Evolutionary conservation across 2,113 vertebrate genomes (phyloP), one percentile per base, ranked within the genome.

Genomic region (Crypturellus undulatus): DNA sequence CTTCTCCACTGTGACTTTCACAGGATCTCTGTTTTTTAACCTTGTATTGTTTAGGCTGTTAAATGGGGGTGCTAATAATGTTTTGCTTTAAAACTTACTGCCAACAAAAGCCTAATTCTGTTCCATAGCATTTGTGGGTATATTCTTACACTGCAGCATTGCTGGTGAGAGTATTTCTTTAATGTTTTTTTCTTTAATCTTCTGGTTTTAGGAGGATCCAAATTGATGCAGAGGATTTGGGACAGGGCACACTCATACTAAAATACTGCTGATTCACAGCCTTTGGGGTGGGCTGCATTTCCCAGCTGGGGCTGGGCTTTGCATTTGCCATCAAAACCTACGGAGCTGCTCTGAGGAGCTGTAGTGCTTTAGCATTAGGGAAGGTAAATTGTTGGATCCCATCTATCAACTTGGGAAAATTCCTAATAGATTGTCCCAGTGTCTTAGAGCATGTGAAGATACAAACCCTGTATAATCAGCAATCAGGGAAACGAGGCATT

Each of bases 151-250:
- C 30, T 26, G 34, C 38, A 4, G 7, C 18, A 1, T 25, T 62
- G 4, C 26, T 32, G 3, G 12, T 1, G 47, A 65, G 49, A 49
- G 49, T 22, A 47, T 47, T 47, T 47, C 47, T 20, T 21, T 21
- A 47, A 11, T 49, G 21, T 24, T 49, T 49, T 49, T 49, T 49
- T 49, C 47, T 49, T 49, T 49, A 49, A 49, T 49, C 21, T 49
- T 49, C 47, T 43, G 26, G 4, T 4, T 36, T 54, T 26, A 19
- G 1, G 42, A 42, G n/a, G 5, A 22, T 19, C 14, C 3, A 6
- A 24, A 8, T 59, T 79, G 36, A 58, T 78, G 67, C 49, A 75
- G 88, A 85, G 69, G 54, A 24, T 94, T 92, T 94, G 49, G 40
- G 79, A 11, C 8, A 22, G 47, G 28, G 8, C 34, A 22, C 60